Evolutionary conservation across 2,113 vertebrate species (phyloP), one percentile per base, ranked within the genome.

Genomic region (Sakesphorus luctuosus): DNA sequence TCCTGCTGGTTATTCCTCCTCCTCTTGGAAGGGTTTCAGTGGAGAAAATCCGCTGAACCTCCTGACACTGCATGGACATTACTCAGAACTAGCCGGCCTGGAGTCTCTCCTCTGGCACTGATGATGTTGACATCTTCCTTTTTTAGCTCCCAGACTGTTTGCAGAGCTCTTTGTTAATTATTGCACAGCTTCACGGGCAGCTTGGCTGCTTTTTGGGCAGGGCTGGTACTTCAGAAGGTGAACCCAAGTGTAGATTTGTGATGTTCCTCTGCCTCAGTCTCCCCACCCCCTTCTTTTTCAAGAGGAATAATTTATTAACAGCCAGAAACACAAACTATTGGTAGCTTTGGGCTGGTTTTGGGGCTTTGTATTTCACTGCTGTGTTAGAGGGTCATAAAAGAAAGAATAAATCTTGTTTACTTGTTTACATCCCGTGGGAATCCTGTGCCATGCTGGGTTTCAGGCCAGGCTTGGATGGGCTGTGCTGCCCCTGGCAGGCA

Each of bases 341-440:
- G 78, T 44, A 25, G 63, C 65, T 71, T 36, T 31, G 40, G 63
- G 74, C 50, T 15, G 77, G 10, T 44, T 91, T 91, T 67, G 1
- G 15, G 53, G 49, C 55, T 90, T 84, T 94, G 76, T 87, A 4
- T 31, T 38, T 36, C 43, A 11, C 49, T 50, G 65, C 20, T 35
- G 63, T 11, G 82, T 87, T 81, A 35, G 18, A 0, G 8, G 65
- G 58, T 44, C 38, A 55, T 13, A 67, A 87, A 66, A 73, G 77
- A 28, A 79, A 44, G 92, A 50, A 89, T 91, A 93, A 96, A 94
- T 93, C 94, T 94, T 67, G 69, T 96, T 94, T 94, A 62, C 65
- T 94, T 95, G 90, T 94, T 95, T 95, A 78, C 82, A 47, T 72
- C 85, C 90, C 65, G 44, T 95, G 90, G 93, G 93, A 96, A 94